Base-by-base conservation (phyloP, 2,888 invertebrate genomes). In the Lepidonotus clava region DNA sequence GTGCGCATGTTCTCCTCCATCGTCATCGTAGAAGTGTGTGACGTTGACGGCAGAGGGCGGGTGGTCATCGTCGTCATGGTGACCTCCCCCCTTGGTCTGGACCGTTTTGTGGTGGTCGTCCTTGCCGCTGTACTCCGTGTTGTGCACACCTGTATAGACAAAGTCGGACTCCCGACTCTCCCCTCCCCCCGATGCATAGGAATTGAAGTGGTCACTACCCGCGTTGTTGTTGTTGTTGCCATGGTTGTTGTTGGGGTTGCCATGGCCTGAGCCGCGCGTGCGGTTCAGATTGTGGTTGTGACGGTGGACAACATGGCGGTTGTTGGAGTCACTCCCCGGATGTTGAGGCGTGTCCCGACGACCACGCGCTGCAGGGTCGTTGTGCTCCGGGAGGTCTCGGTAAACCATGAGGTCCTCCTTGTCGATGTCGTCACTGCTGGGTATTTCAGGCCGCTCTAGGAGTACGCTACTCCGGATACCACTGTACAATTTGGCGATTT, bases 401-500 rank as follows among this genome's bases (percentile, higher is more conserved):
- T 80, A 80, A 4, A 80, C 80, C 80, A 46, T 51, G 24, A 80
- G 80, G 80, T 80, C 80, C 34, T 80, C 80, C 32, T 80, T 41
- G 46, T 80, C 46, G 8, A 80, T 14, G 34, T 40, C 80, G 32
- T 80, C 80, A 34, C 8, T 32, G 46, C 24, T 32, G 18, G n/a
- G 46, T 24, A 28, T n/a, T 14, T 11, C 24, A 38, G 38, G 18
- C 1, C 76, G 36, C 34, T 71, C 71, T n/a, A 71, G 36, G 1
- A 38, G 4, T 11, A 71, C 21, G 36, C 36, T n/a, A 18, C 71
- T n/a, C 32, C 46, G 2, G 6, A 80, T 41, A 32, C 85, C 85
- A 51, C 41, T 66, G 66, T 85, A 85, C 18, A 85, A 21, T 41
- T 85, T 85, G 14, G 85, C 85, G 11, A 85, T 85, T n/a, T 85